phyloP scores from a whole-genome alignment of 2,113 vertebrate species.

The Scomber colias region DNA sequence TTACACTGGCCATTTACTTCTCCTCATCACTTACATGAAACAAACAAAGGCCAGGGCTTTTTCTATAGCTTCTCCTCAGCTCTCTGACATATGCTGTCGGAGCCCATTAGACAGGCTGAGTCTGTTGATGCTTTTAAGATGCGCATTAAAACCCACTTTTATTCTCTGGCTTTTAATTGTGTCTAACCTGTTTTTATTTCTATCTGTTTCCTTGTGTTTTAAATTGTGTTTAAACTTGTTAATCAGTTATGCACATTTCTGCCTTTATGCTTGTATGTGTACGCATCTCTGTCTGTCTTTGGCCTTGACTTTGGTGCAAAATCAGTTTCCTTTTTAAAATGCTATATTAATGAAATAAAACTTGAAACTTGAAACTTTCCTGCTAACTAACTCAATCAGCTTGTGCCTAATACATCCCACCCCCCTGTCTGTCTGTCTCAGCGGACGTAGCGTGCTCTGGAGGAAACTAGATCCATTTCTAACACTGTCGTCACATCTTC shows the following conservation, averaged over 20 bases:
- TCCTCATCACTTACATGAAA: constrained; percentile 25
- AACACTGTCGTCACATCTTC: constrained; percentile 1
- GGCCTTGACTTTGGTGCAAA: too few species aligned
- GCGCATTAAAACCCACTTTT: neutral
- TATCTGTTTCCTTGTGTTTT: neutral
- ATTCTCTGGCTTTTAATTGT: neutral
- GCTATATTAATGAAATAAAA: too few species aligned
- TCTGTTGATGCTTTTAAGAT: neutral
- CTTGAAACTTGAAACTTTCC: neutral
- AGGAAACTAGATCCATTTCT: constrained; percentile 21
- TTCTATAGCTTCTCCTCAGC: neutral
- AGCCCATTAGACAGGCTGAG: neutral
- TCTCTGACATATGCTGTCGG: neutral
- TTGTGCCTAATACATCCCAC: neutral
- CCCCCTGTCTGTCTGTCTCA: neutral
- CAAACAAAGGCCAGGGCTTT: too few species aligned
- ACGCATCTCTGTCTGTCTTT: too few species aligned
- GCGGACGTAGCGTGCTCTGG: neutral
- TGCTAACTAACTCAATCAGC: constrained; percentile 37
- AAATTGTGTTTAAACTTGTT: neutral
- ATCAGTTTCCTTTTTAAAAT: too few species aligned
- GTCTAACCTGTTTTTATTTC: neutral
- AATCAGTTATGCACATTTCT: too few species aligned
- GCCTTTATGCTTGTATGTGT: too few species aligned
- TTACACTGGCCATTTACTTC: constrained; percentile 24